Evolutionary conservation across 2,113 vertebrate genomes (phyloP).

Genomic region (Pelecanus crispus): DNA sequence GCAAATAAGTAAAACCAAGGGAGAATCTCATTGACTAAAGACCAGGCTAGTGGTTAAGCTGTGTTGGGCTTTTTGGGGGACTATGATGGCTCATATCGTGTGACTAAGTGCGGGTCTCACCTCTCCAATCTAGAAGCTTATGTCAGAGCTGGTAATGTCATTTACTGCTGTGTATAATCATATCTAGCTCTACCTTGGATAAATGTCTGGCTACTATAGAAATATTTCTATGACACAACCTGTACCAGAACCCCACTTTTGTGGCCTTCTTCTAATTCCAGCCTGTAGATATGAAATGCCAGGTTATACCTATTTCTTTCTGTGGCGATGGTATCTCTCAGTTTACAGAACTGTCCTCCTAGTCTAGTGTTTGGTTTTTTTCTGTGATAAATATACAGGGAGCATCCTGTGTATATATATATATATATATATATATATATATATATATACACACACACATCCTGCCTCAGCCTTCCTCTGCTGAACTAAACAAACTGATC

Average conservation of each 20-base stretch:
- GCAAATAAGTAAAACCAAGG: not conserved
- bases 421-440: too few species aligned
- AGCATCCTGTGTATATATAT: too few species aligned
- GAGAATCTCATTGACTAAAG: not conserved
- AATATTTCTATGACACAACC: not conserved
- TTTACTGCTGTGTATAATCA: not conserved
- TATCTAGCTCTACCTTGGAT: not conserved
- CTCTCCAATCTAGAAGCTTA: not conserved
- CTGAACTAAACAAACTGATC: not conserved
- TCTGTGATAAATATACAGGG: not conserved
- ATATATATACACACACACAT: too few species aligned
- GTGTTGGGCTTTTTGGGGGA: accelerated
- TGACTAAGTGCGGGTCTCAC: not conserved
- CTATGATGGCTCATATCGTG: not conserved
- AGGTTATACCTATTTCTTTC: not conserved
- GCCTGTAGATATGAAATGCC: not conserved
- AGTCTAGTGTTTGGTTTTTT: not conserved
- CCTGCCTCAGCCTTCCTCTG: not conserved
- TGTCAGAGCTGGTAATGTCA: not conserved
- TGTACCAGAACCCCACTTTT: not conserved
- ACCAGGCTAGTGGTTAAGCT: not conserved
- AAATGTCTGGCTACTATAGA: not conserved
- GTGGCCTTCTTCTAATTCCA: not conserved
- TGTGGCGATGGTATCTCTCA: not conserved
- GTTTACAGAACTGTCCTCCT: not conserved